Evolutionary conservation across 2,113 vertebrate species (phyloP).

Genomic region (Pao palembangensis): DNA sequence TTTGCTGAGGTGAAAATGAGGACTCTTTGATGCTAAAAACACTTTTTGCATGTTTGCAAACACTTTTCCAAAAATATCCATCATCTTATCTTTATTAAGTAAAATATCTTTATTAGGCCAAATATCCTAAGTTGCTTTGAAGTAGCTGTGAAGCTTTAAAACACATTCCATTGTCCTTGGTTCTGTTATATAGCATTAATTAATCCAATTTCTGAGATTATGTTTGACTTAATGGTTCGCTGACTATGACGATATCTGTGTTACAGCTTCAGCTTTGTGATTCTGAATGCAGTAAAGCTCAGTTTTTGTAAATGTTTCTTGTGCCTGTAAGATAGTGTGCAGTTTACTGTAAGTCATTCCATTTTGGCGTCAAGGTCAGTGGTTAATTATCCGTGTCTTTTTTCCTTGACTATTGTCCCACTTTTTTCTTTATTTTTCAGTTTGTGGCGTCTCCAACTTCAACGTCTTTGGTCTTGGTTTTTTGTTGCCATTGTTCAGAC

Average conservation of each 20-base stretch:
- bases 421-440: conserved; percentile 49
- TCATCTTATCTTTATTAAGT: conserved; percentile 30
- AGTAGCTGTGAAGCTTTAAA: conserved; percentile 48
- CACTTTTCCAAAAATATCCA: conserved; percentile 36
- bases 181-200: conserved; percentile 28
- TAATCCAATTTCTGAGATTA: conserved; percentile 30
- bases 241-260: conserved; percentile 9
- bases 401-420: conserved; percentile 38
- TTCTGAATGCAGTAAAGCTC: conserved; percentile 46
- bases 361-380: conserved; percentile 31
- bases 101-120: conserved; percentile 54
- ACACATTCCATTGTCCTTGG: conserved; percentile 48
- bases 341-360: conserved; percentile 69
- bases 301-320: conserved; percentile 51
- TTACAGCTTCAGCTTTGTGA: conserved; percentile 40
- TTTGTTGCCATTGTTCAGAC: conserved; percentile 53
- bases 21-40: conserved; percentile 30
- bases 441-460: conserved; percentile 42
- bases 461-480: too few species aligned
- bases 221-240: conserved; percentile 4
- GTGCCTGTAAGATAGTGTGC: conserved; percentile 56
- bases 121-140: conserved; percentile 36
- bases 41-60: conserved; percentile 63
- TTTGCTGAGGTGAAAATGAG: conserved; percentile 41
- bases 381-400: conserved; percentile 19